These are phyloP conservation scores for Edolisoma coerulescens DNA, from an alignment of 2,113 vertebrate species.

Conservation along the genomic window DNA sequence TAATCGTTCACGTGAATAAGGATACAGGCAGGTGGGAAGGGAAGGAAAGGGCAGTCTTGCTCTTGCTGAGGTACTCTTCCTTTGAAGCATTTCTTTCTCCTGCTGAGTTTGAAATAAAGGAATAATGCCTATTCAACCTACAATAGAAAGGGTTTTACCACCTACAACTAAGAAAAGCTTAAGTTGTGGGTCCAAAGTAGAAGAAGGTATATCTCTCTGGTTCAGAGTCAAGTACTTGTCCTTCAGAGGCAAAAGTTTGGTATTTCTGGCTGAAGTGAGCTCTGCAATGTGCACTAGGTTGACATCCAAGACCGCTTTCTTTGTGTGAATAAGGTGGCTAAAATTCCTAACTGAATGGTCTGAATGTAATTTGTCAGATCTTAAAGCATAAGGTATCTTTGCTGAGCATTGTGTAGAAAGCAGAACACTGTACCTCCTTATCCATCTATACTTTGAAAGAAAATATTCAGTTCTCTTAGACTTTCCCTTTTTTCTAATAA, in stretches of 20 bases:
- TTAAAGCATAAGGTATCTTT: background rate
- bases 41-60: background rate
- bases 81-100: background rate
- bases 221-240: background rate
- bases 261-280: background rate
- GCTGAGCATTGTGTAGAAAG: background rate
- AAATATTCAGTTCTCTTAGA: background rate
- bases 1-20: background rate
- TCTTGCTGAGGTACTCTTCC: background rate
- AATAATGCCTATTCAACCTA: background rate
- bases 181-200: background rate
- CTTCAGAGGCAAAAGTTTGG: background rate
- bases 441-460: background rate
- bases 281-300: background rate
- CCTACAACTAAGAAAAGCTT: background rate
- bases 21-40: background rate
- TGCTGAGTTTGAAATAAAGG: background rate
- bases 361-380: background rate
- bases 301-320: background rate
- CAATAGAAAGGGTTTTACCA: background rate
- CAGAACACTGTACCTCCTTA: background rate
- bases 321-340: background rate
- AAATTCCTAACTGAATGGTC: background rate
- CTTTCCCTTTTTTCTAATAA: background rate
- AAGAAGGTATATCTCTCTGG: background rate